Evolutionary conservation across 2,797 vertebrate species (phyloP).

Genomic region (Silurus aristotelis): DNA sequence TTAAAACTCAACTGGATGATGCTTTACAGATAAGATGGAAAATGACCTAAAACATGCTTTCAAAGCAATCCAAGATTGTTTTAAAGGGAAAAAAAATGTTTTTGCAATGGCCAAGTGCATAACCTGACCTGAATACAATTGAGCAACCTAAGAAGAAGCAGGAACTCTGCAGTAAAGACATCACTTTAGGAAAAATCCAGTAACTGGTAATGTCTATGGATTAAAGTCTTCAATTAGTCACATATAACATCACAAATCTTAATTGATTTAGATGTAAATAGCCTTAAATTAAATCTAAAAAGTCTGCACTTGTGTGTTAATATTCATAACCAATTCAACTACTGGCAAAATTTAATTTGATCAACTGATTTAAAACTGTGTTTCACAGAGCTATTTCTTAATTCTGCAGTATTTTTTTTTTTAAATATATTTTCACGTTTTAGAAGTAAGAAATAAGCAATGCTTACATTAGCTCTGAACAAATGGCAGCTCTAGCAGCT

Average conservation of each 20-base stretch:
- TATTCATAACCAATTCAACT: background rate
- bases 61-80: background rate
- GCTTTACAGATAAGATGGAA: background rate
- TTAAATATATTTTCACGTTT: background rate
- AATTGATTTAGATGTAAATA: background rate
- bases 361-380: background rate
- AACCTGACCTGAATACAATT: background rate
- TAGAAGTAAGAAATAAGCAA: conserved; percentile 13
- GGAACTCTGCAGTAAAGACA: background rate
- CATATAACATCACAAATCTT: background rate
- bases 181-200: background rate
- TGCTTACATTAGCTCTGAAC: background rate
- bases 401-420: background rate
- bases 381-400: background rate
- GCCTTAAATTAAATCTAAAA: background rate
- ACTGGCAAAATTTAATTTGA: background rate
- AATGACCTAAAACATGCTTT: background rate
- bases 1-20: background rate
- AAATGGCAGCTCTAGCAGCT: background rate
- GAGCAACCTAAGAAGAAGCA: background rate
- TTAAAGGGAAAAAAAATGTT: background rate
- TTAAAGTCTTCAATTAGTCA: background rate
- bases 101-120: background rate
- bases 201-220: background rate
- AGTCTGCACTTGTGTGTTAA: background rate